Percentiles rank a stretch among this genome's conserved stretches.
Evolutionary conservation across 2,113 vertebrate genomes (phyloP).

Genomic region (Artemisiospiza belli): DNA sequence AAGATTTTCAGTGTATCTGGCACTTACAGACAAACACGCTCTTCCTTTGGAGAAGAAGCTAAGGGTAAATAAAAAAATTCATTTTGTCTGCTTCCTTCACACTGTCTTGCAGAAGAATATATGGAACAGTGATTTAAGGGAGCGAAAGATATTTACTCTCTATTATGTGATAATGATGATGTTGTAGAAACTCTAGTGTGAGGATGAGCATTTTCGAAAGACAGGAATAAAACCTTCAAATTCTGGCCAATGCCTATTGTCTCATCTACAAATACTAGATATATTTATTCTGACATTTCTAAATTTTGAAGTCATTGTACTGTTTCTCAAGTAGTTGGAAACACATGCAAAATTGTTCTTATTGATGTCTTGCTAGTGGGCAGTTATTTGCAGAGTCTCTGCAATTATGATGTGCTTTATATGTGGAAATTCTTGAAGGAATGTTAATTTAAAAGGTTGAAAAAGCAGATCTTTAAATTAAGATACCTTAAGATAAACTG

Average conservation of each 20-base stretch:
- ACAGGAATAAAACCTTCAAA: neutral
- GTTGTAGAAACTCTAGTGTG: neutral
- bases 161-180: neutral
- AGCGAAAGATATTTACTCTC: neutral
- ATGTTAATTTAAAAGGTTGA: neutral
- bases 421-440: neutral
- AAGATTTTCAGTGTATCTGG: neutral
- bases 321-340: neutral
- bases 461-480: neutral
- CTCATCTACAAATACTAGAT: neutral
- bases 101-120: neutral
- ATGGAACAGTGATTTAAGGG: neutral
- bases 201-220: neutral
- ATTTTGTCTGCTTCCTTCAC: neutral
- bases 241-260: neutral
- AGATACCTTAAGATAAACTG: neutral
- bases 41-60: neutral
- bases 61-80: neutral
- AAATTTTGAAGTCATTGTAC: neutral
- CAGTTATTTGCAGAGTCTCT: neutral
- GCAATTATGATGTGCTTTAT: neutral
- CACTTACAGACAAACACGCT: fast-evolving
- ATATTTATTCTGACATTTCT: neutral
- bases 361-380: neutral
- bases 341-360: neutral